Conservation (phyloP, 2,888 invertebrate genomes). For the Meiosimyza platycephala region DNA sequence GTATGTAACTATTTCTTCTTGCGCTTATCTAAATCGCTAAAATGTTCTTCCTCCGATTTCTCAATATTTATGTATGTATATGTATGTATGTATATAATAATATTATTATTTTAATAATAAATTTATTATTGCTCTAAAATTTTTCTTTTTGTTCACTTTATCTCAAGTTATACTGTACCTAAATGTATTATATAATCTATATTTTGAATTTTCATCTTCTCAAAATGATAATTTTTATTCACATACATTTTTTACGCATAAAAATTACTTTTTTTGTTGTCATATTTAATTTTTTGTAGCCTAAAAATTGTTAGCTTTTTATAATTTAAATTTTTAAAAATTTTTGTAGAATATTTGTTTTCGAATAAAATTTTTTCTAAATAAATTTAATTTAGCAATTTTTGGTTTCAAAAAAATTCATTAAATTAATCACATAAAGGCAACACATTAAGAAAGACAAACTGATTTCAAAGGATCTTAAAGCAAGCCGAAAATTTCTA, state of each 20-base stretch:
- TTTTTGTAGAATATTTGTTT: conserved; percentile 36
- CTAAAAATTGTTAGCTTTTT: conserved; percentile 33
- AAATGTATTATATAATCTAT: conserved; percentile 36
- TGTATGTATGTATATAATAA: conserved; percentile 34
- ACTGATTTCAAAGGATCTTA: conserved; percentile 34
- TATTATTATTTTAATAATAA: conserved; percentile 41
- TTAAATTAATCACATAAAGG: conserved; percentile 50
- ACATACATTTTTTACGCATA: conserved; percentile 21
- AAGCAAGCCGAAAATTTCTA: conserved; percentile 38
- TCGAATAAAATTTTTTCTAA: conserved; percentile 62
- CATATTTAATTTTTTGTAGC: conserved; percentile 40
- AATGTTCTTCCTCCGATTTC: conserved; percentile 33
- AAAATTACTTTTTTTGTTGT: conserved; percentile 37
- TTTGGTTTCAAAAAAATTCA: conserved; percentile 33
- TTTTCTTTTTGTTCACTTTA: conserved; percentile 20
- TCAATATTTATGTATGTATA: conserved; percentile 37
- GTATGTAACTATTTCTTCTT: conserved; percentile 35
- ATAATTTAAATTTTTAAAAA: conserved; percentile 39
- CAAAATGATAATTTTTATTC: conserved; percentile 15
- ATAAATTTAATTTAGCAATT: conserved; percentile 61
- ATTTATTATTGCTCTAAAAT: conserved; percentile 40
- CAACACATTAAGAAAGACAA: conserved; percentile 46
- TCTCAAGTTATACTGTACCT: conserved; percentile 38
- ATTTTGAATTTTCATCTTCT: conserved; percentile 3
- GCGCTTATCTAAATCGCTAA: conserved; percentile 28